Evolutionary conservation across 1,140 invertebrate genomes (phyloP).

Genomic region (Aplysia californica): DNA sequence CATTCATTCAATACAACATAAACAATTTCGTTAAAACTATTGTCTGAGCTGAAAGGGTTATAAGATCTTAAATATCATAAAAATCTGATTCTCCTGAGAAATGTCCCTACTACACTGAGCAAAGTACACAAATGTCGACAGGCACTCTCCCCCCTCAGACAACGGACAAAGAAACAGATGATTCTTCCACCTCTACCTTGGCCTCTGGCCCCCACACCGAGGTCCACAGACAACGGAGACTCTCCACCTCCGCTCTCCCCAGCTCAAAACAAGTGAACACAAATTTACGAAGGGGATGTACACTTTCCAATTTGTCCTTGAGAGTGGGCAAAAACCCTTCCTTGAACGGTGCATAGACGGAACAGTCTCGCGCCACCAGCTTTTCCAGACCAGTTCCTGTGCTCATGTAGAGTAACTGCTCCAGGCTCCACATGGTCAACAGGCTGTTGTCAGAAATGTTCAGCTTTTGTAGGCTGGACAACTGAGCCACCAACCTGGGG

Average conservation of each 20-base stretch:
- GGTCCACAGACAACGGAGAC: not conserved
- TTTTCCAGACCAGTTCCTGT: not conserved
- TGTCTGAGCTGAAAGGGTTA: too few species aligned
- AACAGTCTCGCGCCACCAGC: constrained; percentile 12
- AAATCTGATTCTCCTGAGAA: too few species aligned
- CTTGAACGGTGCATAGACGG: not conserved
- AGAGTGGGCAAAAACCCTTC: not conserved
- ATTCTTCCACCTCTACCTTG: not conserved
- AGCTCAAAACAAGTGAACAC: constrained; percentile 14
- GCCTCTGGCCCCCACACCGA: not conserved
- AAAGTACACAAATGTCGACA: too few species aligned
- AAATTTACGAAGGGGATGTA: constrained; percentile 5
- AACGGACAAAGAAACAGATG: constrained; percentile 9
- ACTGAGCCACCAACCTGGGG: not conserved
- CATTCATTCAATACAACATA: too few species aligned
- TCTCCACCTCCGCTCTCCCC: not conserved
- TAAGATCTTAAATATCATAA: too few species aligned
- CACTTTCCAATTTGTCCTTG: constrained; percentile 6
- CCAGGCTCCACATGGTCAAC: constrained; percentile 5
- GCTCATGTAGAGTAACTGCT: constrained; percentile 11
- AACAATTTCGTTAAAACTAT: too few species aligned
- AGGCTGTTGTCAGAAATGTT: constrained; percentile 13
- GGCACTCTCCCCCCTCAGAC: too few species aligned
- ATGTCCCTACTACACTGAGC: too few species aligned
- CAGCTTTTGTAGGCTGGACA: not conserved